Evolutionary conservation across 1,140 invertebrate species (phyloP), one percentile per base, ranked within the genome.

Genomic region (Olivierus martensii): DNA sequence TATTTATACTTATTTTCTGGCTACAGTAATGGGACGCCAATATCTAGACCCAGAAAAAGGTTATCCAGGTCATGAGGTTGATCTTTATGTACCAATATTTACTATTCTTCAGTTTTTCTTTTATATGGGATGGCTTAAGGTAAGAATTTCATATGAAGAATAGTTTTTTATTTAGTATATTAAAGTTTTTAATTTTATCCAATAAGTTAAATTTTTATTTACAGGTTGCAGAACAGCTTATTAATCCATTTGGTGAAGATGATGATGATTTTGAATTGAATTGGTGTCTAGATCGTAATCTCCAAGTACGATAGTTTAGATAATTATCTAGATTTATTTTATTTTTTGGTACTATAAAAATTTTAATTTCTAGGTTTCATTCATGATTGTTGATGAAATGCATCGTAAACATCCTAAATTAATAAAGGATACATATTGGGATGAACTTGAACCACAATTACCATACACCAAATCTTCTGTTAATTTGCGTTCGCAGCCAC

Each of bases 1-100:
- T 7, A 73, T 92, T 28, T 93, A 93, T 63, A 84, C 84, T 11
- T 94, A 92, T 67, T 93, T 94, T 67, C 77, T 91, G 60, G 85
- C 89, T 51, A 81, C 88, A 28, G 70, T 90, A 17, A 75, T 90
- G 66, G 86, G 85, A 4, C 72, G 83, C 28, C 87, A 91, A 68
- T 83, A 87, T 68, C 76, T 93, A 44, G 73, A 78, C 0, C 73
- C 77, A 11, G 48, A 51, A 9, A 60, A 69, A 46, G 58, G 56
- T 6, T 65, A 62, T 49, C 43, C 53, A 18, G 52, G 54, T 2
- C 59, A 65, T 55, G 61, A 62, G 17, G 54, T 65, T 35, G 62
- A 65, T 55, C 48, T 63, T 21, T 62, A 58, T 46, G 45, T 59
- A 47, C 63, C 55, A 21, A 52, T 70, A 63, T 62, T 66, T 39